Evolutionary conservation across 2,797 vertebrate genomes (phyloP), one percentile per base, ranked within the genome.

Genomic region (Sebastes taczanowskii): DNA sequence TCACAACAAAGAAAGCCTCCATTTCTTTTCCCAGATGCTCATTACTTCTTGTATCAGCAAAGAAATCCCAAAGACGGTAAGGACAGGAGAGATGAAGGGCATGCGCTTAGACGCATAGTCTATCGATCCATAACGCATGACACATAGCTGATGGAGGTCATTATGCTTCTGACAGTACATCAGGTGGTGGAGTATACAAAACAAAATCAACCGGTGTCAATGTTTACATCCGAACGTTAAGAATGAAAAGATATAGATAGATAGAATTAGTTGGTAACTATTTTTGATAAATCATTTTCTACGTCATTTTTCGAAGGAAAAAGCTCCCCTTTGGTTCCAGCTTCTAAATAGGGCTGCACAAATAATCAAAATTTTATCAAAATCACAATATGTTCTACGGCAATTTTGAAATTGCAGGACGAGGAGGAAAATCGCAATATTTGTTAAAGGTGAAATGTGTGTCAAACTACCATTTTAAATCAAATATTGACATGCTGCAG

Each of bases 1-100:
- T 85, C 81, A 83, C 68, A 68, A 82, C 83, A 85, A 83, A 76
- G 58, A 77, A 63, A 82, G 32, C 20, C 27, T 72, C 78, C 52
- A 38, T 81, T 81, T 86, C 25, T 63, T 80, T 82, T 65, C n/a
- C 60, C 53, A 82, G 65, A 83, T 67, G 62, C 65, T 80, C 25
- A 49, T 84, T 82, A 72, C 16, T 49, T 73, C 58, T 73, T 32
- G 27, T 25, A 29, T 29, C 5, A 49, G 61, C 32, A 75, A 34
- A 79, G 20, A 61, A 42, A 71, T 29, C 18, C 16, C 30, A 56
- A 70, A 60, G 60, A 62, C 7, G 5, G 27, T 38, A 11, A 35
- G 5, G 27, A 67, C 27, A 10, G 38, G 30, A 62, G 22, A 70
- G 55, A 56, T 65, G 25, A 74, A 8, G 14, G 14, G 32, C 60